phyloP scores from a whole-genome alignment of 2,113 vertebrate genomes.

The Arvicanthis niloticus region DNA sequence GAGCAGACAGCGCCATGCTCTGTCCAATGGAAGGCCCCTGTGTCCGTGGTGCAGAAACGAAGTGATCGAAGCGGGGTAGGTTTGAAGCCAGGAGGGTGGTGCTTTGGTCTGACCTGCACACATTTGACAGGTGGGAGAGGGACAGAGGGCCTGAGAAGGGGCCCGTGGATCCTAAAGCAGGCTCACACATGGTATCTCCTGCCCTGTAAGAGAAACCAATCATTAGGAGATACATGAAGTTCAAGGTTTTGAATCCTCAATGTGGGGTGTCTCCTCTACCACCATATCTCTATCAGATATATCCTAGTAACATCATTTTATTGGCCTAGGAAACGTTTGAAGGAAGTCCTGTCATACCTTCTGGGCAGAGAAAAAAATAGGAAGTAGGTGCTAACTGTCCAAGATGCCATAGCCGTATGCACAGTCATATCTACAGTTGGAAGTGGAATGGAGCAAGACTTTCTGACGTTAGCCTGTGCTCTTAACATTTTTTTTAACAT shows the following conservation, averaged over 20 bases:
- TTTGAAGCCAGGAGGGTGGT: rapidly evolving
- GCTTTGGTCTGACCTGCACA: conserved; percentile 76
- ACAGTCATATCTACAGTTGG: background rate
- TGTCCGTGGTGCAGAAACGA: background rate
- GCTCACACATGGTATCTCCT: conserved; percentile 81
- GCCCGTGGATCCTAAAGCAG: background rate
- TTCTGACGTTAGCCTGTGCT: background rate
- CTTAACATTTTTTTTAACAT: background rate
- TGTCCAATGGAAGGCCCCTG: background rate
- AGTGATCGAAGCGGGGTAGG: rapidly evolving
- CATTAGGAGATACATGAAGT: conserved; percentile 55
- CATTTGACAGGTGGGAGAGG: conserved; percentile 64
- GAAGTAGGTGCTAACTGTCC: background rate
- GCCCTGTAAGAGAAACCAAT: conserved; percentile 75
- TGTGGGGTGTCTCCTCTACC: background rate
- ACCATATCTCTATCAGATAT: background rate
- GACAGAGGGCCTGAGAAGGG: conserved; percentile 40
- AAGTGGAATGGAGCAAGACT: background rate
- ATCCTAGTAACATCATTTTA: background rate
- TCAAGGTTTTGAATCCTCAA: background rate
- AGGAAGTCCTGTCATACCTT: background rate
- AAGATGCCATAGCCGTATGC: background rate
- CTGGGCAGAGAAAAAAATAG: background rate
- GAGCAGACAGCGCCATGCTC: background rate
- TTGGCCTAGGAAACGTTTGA: background rate